Evolutionary conservation across 1,140 invertebrate species (phyloP).

Genomic region (Cheumatopsyche charites): DNA sequence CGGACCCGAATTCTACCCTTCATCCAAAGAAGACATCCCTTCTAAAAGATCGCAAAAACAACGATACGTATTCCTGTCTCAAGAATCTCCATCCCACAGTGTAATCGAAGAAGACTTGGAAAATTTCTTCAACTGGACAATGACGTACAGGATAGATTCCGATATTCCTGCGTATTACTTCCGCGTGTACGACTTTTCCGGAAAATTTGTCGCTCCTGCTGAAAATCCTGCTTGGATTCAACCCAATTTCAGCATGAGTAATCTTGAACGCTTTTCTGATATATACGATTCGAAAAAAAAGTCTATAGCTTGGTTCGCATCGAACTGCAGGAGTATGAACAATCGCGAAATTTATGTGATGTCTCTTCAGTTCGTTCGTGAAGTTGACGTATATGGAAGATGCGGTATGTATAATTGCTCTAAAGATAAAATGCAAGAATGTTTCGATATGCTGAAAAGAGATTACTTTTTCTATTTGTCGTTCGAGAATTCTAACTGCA

Average conservation of each 20-base stretch:
- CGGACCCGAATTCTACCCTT: slow-evolving; percentile 49
- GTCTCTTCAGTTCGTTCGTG: slow-evolving; percentile 63
- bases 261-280: background rate
- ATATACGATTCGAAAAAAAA: slow-evolving; percentile 52
- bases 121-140: slow-evolving; percentile 64
- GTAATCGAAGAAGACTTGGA: slow-evolving; percentile 48
- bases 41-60: background rate
- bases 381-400: slow-evolving; percentile 71
- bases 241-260: slow-evolving; percentile 24
- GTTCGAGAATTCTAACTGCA: slow-evolving; percentile 66
- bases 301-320: slow-evolving; percentile 66
- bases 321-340: slow-evolving; percentile 65
- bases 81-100: slow-evolving; percentile 51
- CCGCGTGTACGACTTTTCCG: slow-evolving; percentile 51
- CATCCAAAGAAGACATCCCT: slow-evolving; percentile 16
- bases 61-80: slow-evolving; percentile 39
- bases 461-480: slow-evolving; percentile 69
- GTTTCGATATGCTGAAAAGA: slow-evolving; percentile 56
- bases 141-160: slow-evolving; percentile 67
- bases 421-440: slow-evolving; percentile 50
- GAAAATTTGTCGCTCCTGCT: slow-evolving; percentile 49
- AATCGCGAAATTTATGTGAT: slow-evolving; percentile 62
- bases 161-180: slow-evolving; percentile 69
- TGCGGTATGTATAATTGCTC: slow-evolving; percentile 59
- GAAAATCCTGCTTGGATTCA: slow-evolving; percentile 29